Evolutionary conservation across 2,797 vertebrate genomes (phyloP).

Genomic region (Todus mexicanus): DNA sequence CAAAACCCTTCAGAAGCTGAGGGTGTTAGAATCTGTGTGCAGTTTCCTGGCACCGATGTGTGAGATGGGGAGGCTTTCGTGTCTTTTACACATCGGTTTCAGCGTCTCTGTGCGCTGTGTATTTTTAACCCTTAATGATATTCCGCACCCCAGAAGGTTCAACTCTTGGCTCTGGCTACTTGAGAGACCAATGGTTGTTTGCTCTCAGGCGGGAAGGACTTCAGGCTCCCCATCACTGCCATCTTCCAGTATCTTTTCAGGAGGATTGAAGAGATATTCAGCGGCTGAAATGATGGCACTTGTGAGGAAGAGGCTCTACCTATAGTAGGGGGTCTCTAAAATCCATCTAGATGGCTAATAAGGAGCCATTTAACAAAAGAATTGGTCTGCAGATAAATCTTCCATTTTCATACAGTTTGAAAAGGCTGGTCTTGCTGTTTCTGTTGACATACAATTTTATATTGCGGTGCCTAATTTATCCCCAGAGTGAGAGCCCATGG

Average conservation of each 20-base stretch:
- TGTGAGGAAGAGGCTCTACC: neutral
- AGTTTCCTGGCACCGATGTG: neutral
- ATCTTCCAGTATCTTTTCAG: neutral
- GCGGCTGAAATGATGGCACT: neutral
- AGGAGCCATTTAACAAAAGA: conserved; percentile 49
- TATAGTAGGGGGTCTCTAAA: conserved; percentile 38
- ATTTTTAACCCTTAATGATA: neutral
- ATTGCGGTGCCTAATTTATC: conserved; percentile 68
- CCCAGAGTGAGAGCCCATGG: conserved; percentile 54
- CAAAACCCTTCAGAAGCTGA: neutral
- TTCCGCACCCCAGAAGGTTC: neutral
- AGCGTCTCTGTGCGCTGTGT: neutral
- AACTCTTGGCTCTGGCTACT: neutral
- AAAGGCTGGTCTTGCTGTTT: conserved; percentile 58
- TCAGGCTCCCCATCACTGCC: neutral
- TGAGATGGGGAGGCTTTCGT: neutral
- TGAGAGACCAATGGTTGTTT: neutral
- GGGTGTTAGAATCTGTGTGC: neutral
- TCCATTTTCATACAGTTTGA: conserved; percentile 52
- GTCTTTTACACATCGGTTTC: neutral
- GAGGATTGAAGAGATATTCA: neutral
- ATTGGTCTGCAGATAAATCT: conserved; percentile 54
- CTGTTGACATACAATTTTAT: conserved; percentile 68
- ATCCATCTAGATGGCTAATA: conserved; percentile 42
- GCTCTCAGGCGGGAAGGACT: neutral